These are phyloP conservation scores for Molossus alvarezi DNA, from an alignment of 2,797 vertebrate genomes.

Conservation along the genomic window DNA sequence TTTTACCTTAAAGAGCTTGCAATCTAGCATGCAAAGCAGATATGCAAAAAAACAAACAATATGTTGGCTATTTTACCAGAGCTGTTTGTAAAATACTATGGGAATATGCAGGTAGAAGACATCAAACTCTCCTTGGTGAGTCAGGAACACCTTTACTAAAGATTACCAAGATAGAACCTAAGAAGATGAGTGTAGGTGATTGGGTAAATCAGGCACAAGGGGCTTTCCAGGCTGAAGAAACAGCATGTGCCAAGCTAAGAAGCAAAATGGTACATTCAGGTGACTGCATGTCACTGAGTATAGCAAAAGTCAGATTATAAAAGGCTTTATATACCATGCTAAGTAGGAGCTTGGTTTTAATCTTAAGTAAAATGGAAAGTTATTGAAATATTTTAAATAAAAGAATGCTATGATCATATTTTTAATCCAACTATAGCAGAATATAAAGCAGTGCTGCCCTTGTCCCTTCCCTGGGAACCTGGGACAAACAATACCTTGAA, in stretches of 20 bases:
- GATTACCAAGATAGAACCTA: neutral
- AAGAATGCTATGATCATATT: neutral
- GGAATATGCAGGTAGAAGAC: neutral
- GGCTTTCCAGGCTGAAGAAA: neutral
- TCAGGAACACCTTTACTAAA: neutral
- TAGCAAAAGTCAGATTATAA: neutral
- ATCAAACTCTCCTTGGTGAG: neutral
- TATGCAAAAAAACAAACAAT: conserved; percentile 32
- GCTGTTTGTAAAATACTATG: neutral
- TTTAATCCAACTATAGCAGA: neutral
- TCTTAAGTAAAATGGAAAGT: neutral
- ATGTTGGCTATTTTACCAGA: neutral
- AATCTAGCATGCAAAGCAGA: neutral
- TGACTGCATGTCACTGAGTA: neutral
- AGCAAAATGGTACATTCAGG: neutral
- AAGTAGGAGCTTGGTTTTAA: neutral
- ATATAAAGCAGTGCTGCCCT: neutral
- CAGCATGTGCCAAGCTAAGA: neutral
- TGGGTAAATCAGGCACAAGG: neutral
- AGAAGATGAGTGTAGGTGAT: neutral
- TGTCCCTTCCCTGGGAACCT: neutral
- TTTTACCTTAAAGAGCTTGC: neutral
- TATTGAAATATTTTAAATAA: neutral
- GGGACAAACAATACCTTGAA: neutral
- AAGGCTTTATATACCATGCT: neutral